These are phyloP conservation scores for Drosophila ercepeae DNA, from an alignment of 1,140 invertebrate genomes.

Conservation along the genomic window DNA sequence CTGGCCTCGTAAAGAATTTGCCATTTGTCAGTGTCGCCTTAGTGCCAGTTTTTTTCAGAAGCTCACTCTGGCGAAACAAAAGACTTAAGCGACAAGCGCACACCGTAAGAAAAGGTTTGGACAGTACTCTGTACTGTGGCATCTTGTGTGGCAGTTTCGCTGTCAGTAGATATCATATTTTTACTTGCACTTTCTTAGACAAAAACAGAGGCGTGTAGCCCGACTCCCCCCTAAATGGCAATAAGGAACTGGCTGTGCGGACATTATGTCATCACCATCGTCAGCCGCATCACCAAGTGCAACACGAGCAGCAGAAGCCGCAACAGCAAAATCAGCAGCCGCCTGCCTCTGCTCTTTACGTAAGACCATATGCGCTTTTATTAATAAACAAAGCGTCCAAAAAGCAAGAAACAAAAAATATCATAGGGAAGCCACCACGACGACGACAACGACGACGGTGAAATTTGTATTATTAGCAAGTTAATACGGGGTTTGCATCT, in stretches of 20 bases:
- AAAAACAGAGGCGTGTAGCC: conserved; percentile 24
- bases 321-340: conserved; percentile 42
- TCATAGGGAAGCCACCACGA: conserved; percentile 26
- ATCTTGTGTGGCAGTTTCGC: too few relatives aligned
- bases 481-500: conserved; percentile 34
- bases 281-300: conserved; percentile 42
- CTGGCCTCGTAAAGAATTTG: conserved; percentile 74
- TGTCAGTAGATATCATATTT: conserved; percentile 30
- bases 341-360: conserved; percentile 57
- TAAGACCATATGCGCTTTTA: conserved; percentile 66
- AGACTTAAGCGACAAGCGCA: conserved; percentile 34
- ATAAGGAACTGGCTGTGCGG: conserved; percentile 52
- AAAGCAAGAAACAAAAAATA: conserved; percentile 21
- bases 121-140: too few relatives aligned
- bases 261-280: conserved; percentile 51
- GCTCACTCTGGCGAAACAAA: conserved; percentile 49
- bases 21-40: conserved; percentile 78
- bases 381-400: conserved; percentile 66
- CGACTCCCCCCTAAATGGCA: conserved; percentile 10
- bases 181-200: conserved; percentile 46
- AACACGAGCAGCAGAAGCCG: conserved; percentile 56
- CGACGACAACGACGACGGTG: conserved; percentile 28
- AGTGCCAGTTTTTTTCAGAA: conserved; percentile 20
- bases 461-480: conserved; percentile 57
- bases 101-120: neutral